Evolutionary conservation across 1,140 invertebrate species (phyloP), one percentile per base, ranked within the genome.

Genomic region (Papilio polytes): DNA sequence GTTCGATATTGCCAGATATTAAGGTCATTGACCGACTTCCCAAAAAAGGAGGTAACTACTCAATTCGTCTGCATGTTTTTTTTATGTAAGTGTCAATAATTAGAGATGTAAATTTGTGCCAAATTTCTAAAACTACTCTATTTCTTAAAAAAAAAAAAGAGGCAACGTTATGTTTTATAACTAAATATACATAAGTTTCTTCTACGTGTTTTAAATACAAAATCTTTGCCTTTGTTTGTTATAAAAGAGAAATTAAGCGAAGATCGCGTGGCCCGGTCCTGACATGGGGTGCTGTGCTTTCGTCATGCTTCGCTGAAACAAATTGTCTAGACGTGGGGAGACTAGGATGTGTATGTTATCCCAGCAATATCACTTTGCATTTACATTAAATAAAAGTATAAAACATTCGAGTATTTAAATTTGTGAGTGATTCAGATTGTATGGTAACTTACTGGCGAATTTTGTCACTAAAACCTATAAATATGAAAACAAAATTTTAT

Each of bases 291-390:
- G 86, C 78, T 81, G 81, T 83, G 86, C 87, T 92, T 94, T 93
- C 91, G 92, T 88, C 86, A 93, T 86, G 91, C 91, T 90, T 85
- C 82, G 84, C 88, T 89, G 91, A 90, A 94, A 94, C 93, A 89
- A 94, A 94, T 94, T 90, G 86, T 90, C 86, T 91, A 87, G 86
- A 86, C 87, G 84, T 84, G 86, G 92, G 91, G 89, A 87, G 86
- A 84, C 80, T 48, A 84, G 56, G 41, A 70, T 74, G 51, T 85
- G 87, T 86, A 36, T 81, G 74, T 87, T 83, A 81, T 36, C 48
- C 15, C 20, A 66, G 85, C 76, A 82, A 70, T 74, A 87, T 78
- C 51, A 78, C n/a, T 18, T 46, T 2, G 63, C 51, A 44, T 79
- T 78, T 13, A 1, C n/a, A 22, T 56, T 0, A 70, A 31, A 70